phyloP scores from a whole-genome alignment of 2,888 invertebrate genomes.

The Folsomia candida region DNA sequence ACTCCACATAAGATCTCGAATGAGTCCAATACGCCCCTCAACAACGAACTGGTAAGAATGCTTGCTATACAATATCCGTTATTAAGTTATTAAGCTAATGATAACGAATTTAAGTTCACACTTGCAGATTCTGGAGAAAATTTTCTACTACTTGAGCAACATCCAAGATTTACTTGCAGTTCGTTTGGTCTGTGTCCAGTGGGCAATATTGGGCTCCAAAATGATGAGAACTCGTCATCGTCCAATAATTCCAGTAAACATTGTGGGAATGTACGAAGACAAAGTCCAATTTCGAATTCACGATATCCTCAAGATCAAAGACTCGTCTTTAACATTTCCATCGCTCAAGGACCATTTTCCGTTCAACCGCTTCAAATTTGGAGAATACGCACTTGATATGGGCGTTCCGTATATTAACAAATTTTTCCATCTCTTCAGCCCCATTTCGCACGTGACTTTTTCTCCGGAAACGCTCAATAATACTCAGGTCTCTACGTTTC shows the following conservation, averaged over 20 bases:
- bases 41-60: neutral
- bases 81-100: too few relatives aligned
- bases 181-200: slow-evolving; percentile 5
- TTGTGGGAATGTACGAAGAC: slow-evolving; percentile 15
- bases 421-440: slow-evolving; percentile 8
- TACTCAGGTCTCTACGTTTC: slow-evolving; percentile 13
- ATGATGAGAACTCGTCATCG: neutral
- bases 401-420: slow-evolving; percentile 9
- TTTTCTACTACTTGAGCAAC: slow-evolving; percentile 1
- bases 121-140: neutral
- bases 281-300: slow-evolving; percentile 6
- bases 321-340: neutral
- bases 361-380: slow-evolving; percentile 6
- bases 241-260: neutral
- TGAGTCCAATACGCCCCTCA: neutral
- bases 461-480: slow-evolving; percentile 11
- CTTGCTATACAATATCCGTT: too few relatives aligned
- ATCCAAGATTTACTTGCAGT: slow-evolving; percentile 10
- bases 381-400: slow-evolving; percentile 12
- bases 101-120: too few relatives aligned
- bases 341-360: slow-evolving; percentile 12
- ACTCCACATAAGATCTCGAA: too few relatives aligned
- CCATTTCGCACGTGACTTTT: neutral
- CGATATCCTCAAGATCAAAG: slow-evolving; percentile 11
- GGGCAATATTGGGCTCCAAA: slow-evolving; percentile 3